Conservation (phyloP, 2,797 vertebrate species). For the Tragopan temminckii region DNA sequence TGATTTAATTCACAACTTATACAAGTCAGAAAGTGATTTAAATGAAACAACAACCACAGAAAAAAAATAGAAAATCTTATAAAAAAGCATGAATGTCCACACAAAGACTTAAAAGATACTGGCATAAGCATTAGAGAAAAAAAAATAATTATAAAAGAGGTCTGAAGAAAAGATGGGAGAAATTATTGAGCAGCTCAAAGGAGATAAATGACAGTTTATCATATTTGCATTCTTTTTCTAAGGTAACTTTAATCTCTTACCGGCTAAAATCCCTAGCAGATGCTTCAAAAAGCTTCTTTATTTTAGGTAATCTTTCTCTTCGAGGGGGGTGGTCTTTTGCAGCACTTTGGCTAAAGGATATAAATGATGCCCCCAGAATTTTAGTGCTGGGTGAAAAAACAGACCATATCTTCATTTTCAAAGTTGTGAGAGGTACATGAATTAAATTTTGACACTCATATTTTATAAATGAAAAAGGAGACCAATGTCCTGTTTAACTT, state of each 20-base stretch:
- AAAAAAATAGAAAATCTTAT: background rate
- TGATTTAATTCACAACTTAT: background rate
- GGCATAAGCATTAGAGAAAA: background rate
- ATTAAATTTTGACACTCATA: background rate
- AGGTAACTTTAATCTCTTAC: background rate
- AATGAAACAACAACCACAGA: background rate
- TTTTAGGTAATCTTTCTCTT: background rate
- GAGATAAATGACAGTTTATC: constrained; percentile 9
- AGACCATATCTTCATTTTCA: background rate
- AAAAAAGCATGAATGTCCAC: background rate
- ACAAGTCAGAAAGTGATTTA: background rate
- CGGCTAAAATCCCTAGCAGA: background rate
- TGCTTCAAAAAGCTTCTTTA: background rate
- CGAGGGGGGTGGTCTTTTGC: background rate
- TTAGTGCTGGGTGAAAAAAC: constrained; percentile 2
- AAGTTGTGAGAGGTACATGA: background rate
- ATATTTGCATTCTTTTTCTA: constrained; percentile 28
- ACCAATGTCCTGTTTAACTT: background rate
- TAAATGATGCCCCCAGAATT: background rate
- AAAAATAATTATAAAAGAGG: background rate
- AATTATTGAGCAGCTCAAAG: background rate
- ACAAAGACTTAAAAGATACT: background rate
- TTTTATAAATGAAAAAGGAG: constrained; percentile 9
- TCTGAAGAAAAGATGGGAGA: background rate
- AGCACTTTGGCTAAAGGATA: background rate